Base-by-base conservation (phyloP, 2,888 invertebrate species). In the Hypselothyrea guttata region DNA sequence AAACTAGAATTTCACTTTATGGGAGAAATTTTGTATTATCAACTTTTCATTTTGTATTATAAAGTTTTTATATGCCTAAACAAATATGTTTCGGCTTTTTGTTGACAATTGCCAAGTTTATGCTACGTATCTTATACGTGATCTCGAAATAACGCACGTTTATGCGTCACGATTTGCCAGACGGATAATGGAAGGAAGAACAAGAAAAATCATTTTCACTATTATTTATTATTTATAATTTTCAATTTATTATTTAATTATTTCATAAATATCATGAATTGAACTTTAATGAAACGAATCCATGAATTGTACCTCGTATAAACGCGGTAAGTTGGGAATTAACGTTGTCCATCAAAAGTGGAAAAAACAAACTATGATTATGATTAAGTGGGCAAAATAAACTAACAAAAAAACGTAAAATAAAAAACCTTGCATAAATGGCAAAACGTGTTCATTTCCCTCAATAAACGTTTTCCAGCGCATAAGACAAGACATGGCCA, bases 1-100 rank as follows among this genome's bases (percentile, higher is more conserved):
- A 44, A 56, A 53, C 53, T 49, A 67, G 57, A 68, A 70, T 85
- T 79, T 79, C 81, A 76, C 84, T 76, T 63, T 56, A 70, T 60
- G 59, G 59, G 62, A 75, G 73, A 79, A 84, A 72, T 70, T 79
- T 62, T 67, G 47, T 76, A 69, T 66, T 48, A 63, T n/a, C n/a
- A n/a, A n/a, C n/a, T n/a, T n/a, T n/a, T 53, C 55, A 54, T 58
- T 74, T 59, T 61, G 56, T 55, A 59, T 57, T 69, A 53, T 62
- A 57, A 53, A 8, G 48, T 37, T 35, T 34, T 35, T 37, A 53
- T 46, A 57, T 15, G 28, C 46, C n/a, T 40, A 15, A 33, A 13
- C 30, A 4, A 11, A 7, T 0, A 11, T 28, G 4, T 27, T 34
- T 13, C 13, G n/a, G 27, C 2, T 37, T 11, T 58, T 31, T 59